Evolutionary conservation across 2,888 invertebrate species (phyloP).

Genomic region (Drosophila neoperkinsi): DNA sequence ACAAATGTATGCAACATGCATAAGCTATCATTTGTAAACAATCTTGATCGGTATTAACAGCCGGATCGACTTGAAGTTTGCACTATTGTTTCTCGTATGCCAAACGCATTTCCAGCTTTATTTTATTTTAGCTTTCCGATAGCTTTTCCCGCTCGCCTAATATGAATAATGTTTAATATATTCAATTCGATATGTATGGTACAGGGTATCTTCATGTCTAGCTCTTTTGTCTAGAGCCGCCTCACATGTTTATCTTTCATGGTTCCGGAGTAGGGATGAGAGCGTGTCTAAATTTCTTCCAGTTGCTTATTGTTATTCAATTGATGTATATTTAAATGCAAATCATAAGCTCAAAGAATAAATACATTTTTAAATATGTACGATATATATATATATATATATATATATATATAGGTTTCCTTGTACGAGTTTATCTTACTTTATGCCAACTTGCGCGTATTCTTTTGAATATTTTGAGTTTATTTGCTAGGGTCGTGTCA

Average conservation of each 20-base stretch:
- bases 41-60: neutral
- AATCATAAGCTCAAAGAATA: neutral
- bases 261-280: neutral
- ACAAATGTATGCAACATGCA: neutral
- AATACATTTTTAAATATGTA: neutral
- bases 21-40: neutral
- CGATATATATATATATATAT: neutral
- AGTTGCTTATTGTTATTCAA: neutral
- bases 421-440: no score
- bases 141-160: neutral
- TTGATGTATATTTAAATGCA: neutral
- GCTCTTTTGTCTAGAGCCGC: neutral
- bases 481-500: constrained; percentile 2
- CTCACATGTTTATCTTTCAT: neutral
- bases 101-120: no score
- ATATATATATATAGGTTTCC: no score
- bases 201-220: neutral
- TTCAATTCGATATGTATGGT: neutral
- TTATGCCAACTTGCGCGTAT: neutral
- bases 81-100: neutral
- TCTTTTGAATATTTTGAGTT: neutral
- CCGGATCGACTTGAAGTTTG: neutral
- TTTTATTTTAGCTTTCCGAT: neutral
- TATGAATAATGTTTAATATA: neutral
- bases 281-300: neutral